Base-by-base conservation (phyloP, 2,113 vertebrate species). In the Nibea coibor region DNA sequence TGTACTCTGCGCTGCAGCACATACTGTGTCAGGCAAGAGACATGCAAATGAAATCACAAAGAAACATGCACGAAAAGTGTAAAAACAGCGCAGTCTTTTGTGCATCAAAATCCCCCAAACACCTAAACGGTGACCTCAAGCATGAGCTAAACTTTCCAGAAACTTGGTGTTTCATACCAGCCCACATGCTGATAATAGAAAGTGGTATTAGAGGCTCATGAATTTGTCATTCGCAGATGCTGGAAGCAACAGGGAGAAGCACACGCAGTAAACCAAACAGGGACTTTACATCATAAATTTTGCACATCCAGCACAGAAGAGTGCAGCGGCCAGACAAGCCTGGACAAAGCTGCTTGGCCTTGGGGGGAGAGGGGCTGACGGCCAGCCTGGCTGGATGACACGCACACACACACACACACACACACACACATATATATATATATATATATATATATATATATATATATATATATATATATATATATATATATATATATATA, bases 161-260 rank as follows among this genome's bases (percentile, higher is more conserved):
- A 77, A 81, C 5, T 24, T 54, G 24, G 22, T 58, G 54, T 56
- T 80, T 81, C 72, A 81, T 67, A 82, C 83, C 66, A 73, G 61
- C 61, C 54, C 67, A 78, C 69, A 24, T 31, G 48, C 28, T 75
- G 70, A 75, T 71, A 73, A 57, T 11, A 78, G 51, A 74, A 86
- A 77, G 20, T 59, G 61, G 28, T 65, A 61, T 39, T 26, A 75
- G 20, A 81, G 15, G 65, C 57, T 88, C 66, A 86, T 89, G 57
- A 83, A 89, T 88, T 76, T 89, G 87, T 83, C 83, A 91, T 87
- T 80, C 26, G 61, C 80, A 82, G 81, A 88, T 85, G 82, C 91
- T 90, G 86, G 80, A 89, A 89, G 71, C 24, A 43, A 81, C 58
- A 69, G 16, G 15, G 62, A 72, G 64, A 88, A 74, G 58, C 73